Evolutionary conservation across 2,797 vertebrate species (phyloP), one percentile per base, ranked within the genome.

Genomic region (Eutrigla gurnardus): DNA sequence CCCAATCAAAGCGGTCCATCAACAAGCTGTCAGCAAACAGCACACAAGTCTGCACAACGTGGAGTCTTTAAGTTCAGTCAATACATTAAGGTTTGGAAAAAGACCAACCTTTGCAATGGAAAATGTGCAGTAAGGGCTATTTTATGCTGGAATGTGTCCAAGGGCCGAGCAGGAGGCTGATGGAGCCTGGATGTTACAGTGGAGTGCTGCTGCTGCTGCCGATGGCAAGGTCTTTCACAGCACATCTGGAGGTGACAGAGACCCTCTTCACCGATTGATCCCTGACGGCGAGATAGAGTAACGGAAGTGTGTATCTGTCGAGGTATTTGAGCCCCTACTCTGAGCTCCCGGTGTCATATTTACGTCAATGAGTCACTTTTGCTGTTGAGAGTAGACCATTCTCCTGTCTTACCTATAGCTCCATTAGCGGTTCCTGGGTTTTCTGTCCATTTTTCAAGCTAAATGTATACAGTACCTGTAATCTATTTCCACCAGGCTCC

Each of bases 61-160:
- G 37, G 17, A 67, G 58, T 73, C 57, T 59, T 73, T 47, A 68
- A 36, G 67, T 54, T 42, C 54, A 11, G 61, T 75, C 68, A 54
- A 70, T 79, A 63, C 61, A 71, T 88, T 79, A 73, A 71, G 65
- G 36, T 69, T 68, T 89, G 85, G 82, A 83, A 77, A 65, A 64
- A 62, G 42, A 73, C 78, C 81, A 86, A 77, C 7, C 50, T 52
- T 39, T 60, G 55, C 65, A 70, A 70, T 63, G 71, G 67, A 84
- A 82, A 84, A 84, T 58, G 42, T 43, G 75, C 52, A 70, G 45
- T 52, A 47, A 66, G 52, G 46, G 78, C 49, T 61, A 18, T 78
- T 82, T 76, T 55, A 70, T 3, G 13, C 54, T 86, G 79, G 82
- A 73, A 40, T 13, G 52, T 18, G 43, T 82, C 75, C 72, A 82